Base-by-base conservation (phyloP, 2,797 vertebrate species). In the Sebastes nivosus region DNA sequence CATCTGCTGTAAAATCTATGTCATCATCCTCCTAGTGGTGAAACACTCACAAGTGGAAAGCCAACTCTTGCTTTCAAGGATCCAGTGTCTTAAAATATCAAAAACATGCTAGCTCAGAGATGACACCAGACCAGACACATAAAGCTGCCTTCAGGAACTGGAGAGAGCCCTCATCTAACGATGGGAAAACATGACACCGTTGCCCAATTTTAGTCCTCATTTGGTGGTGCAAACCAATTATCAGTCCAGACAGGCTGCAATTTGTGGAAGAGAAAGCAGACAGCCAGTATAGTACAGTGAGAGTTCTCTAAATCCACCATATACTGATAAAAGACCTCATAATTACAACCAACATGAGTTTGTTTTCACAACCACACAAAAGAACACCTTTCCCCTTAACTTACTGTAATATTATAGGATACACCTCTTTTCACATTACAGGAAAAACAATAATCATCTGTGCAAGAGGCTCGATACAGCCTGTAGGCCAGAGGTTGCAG, bases 31-130 rank as follows among this genome's bases (percentile, higher is more conserved):
- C 32, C 20, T 20, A 11, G 18, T 69, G n/a, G 20, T 64, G 16
- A 76, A 38, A 75, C n/a, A 22, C 24, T 76, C 27, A 46, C 29
- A 50, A 55, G 34, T 16, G 61, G 76, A 79, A 71, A 72, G 16
- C 24, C 36, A 76, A 66, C 72, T 72, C 75, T 60, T 60, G 58
- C 70, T 84, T 86, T 90, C 72, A 46, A 79, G 67, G 72, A 84
- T 78, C 79, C 64, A 20, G 46, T 34, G 12, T 88, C 85, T 84
- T 78, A 77, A 84, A 42, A 89, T 89, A 59, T 88, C 81, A 89
- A 76, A 81, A 88, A 87, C 74, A 83, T 74, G 54, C 63, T 8
- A 50, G 55, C 79, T 77, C 74, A 82, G 70, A 84, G 34, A 72
- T 27, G 50, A 86, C 79, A 87, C 64, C 27, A n/a, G 14, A 67